Evolutionary conservation across 2,888 invertebrate genomes (phyloP), one percentile per base, ranked within the genome.

Genomic region (Bellardia pandia): DNA sequence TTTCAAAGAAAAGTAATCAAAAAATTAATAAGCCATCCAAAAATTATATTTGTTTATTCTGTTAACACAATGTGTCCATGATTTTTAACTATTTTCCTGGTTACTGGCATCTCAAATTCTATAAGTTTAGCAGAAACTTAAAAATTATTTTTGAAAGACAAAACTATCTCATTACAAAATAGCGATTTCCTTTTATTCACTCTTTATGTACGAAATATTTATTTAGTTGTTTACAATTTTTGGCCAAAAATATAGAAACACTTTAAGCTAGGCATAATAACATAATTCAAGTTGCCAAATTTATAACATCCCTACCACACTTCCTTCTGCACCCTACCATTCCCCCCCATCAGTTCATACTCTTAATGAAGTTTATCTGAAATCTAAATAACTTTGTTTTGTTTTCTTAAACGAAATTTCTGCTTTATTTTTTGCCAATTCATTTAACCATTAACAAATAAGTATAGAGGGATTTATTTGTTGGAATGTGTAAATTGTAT

Each of bases 201-300:
- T 45, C 3, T 30, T 58, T 58, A 30, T 58, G 3, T 51, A 33
- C 33, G 5, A 40, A 37, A 75, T 62, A 62, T 45, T 45, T 51
- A 51, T 62, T 33, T 48, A 33, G 4, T 62, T 74, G 62, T 62
- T 75, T 75, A 62, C 75, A 62, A 51, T 45, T 51, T 51, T 8
- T 33, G 62, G 2, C 51, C 14, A 14, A 13, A 23, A 6, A 66
- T 11, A 6, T 11, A 13, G 45, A 66, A 23, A 16, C 45, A 13
- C 23, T 3, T 45, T 66, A 45, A n/a, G 45, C 30, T 58, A 16
- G 37, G 13, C 14, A 48, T n/a, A 60, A 75, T n/a, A 51, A 75
- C 48, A 37, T 1, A 23, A 75, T 64, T 62, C 48, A 14, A 75
- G 16, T 13, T 62, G 48, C n/a, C 33, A 48, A 23, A 62, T 75